Base-by-base conservation (phyloP, 2,888 invertebrate species). In the Nineta flava region DNA sequence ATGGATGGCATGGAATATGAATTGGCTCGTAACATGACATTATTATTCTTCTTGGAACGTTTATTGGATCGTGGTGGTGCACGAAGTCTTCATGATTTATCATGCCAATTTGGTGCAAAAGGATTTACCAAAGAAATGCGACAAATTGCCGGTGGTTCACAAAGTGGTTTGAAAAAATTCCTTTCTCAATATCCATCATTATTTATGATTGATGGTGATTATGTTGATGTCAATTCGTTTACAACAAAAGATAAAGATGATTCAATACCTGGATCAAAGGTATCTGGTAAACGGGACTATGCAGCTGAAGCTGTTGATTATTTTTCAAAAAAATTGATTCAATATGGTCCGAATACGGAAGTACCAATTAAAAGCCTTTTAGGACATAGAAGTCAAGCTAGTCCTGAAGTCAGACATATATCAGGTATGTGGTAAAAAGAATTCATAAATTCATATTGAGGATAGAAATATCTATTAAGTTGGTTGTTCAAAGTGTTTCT, bases 61-160 rank as follows among this genome's bases (percentile, higher is more conserved):
- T 77, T 99, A 59, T 82, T 99, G 79, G 95, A 96, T 70, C 95
- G 94, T 73, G 87, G 91, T 60, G 90, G 91, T 67, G 90, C 94
- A 56, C 79, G 96, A 66, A 93, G 94, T 57, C 77, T 97, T 62
- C 95, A 95, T 71, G 97, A 99, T 73, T 77, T 99, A 59, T 94
- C 94, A 66, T 97, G 97, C 70, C 95, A 97, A 71, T 99, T 99
- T 71, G 97, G 97, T 62, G 95, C 96, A 58, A 94, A 95, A 69
- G 96, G 93, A 58, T 99, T 99, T 71, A 95, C 97, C 19, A 91
- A 94, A 72, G 97, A 97, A 74, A 97, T 97, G 96, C 76, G 93
- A 59, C 92, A 92, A 69, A 88, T 90, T 58, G 88, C 87, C 60
- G 88, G 96, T 57, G 94, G 94, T 59, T 94, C 93, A 58, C 95